phyloP scores from a whole-genome alignment of 92 coral and sea anemone species.

The Plumapathes pennacea region DNA sequence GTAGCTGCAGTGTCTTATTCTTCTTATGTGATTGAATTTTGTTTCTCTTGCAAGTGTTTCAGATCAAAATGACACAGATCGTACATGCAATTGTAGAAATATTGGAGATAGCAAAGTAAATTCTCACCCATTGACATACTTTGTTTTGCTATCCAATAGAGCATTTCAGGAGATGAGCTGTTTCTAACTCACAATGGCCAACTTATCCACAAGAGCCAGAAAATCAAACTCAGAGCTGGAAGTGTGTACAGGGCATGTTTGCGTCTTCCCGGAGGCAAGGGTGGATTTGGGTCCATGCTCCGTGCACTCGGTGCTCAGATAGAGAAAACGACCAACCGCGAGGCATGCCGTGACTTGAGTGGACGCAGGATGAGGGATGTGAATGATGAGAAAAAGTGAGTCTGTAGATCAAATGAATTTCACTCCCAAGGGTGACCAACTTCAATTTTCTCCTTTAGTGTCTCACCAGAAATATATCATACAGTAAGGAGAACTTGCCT shows the following conservation, averaged over 20 bases:
- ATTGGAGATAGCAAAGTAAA: not conserved
- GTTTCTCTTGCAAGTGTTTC: no score
- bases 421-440: not conserved
- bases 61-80: no score
- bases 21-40: no score
- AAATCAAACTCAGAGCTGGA: constrained; percentile 43
- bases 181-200: constrained; percentile 68
- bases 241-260: constrained; percentile 58
- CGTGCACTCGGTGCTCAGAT: constrained; percentile 99
- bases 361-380: constrained; percentile 98
- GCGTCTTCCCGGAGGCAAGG: constrained; percentile 87
- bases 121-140: not conserved
- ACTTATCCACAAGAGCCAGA: constrained; percentile 22
- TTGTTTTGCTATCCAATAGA: constrained; percentile 7
- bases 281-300: constrained; percentile 98
- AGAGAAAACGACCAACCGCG: constrained; percentile 97
- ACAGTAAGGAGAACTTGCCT: no score
- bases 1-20: no score
- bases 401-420: not conserved
- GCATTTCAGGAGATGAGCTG: constrained; percentile 46
- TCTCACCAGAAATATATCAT: no score
- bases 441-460: no score
- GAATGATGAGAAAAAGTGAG: constrained; percentile 97
- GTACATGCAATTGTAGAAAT: no score
- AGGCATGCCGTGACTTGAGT: constrained; percentile 96